Conservation (phyloP, 2,888 invertebrate genomes). For the Phania funesta region DNA sequence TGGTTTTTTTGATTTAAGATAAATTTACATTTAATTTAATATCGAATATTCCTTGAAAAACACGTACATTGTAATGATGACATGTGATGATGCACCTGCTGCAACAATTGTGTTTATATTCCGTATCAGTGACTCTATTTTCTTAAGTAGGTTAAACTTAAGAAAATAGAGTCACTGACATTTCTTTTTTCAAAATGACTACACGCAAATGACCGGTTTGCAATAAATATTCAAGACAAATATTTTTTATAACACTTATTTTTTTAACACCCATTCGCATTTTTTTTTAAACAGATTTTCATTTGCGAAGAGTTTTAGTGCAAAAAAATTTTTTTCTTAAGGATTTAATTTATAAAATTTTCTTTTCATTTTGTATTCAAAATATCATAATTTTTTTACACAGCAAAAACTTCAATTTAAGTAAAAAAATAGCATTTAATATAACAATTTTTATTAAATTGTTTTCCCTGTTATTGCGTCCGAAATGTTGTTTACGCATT, state of each 20-base stretch:
- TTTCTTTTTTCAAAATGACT: not conserved
- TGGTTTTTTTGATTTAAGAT: too few relatives aligned
- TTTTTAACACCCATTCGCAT: not conserved
- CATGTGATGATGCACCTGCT: not conserved
- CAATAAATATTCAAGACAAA: not conserved
- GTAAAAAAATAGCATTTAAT: not conserved
- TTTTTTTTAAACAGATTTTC: not conserved
- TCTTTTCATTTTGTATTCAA: not conserved
- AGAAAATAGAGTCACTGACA: too few relatives aligned
- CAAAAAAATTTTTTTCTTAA: not conserved
- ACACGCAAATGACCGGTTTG: slow-evolving; percentile 6
- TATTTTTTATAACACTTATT: not conserved
- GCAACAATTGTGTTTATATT: not conserved
- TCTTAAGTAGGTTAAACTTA: too few relatives aligned
- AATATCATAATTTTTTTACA: slow-evolving; percentile 23
- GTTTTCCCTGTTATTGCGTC: slow-evolving; percentile 25
- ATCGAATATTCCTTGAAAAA: too few relatives aligned
- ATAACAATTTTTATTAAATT: not conserved
- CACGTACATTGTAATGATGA: too few relatives aligned
- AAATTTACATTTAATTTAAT: too few relatives aligned
- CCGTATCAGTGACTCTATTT: not conserved
- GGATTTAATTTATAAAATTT: not conserved
- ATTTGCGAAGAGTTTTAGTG: not conserved
- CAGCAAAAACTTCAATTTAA: not conserved
- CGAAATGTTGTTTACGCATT: slow-evolving; percentile 54